phyloP scores from a whole-genome alignment of 2,888 invertebrate species.

The Conus canariensis region DNA sequence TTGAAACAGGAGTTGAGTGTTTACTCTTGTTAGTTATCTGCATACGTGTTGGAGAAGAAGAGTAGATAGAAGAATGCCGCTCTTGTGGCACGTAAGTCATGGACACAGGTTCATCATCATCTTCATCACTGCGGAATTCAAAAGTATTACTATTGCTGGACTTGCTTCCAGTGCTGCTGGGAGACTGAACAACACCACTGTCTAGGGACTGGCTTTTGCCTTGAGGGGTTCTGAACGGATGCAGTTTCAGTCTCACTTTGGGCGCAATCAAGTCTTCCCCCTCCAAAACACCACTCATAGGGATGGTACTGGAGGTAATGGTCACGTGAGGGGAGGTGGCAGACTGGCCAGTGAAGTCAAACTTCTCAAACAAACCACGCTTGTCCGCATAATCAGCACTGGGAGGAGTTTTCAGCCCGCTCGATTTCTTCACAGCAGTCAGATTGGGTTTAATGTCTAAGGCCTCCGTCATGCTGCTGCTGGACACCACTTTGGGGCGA shows the following conservation, averaged over 20 bases:
- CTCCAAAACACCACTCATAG: not conserved
- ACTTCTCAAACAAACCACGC: conserved; percentile 56
- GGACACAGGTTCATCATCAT: conserved; percentile 62
- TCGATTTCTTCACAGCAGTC: conserved; percentile 33
- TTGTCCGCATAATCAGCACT: conserved; percentile 45
- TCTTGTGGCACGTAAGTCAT: conserved; percentile 48
- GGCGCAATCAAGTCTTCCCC: conserved; percentile 26
- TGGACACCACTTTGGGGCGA: conserved; percentile 51
- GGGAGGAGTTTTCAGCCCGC: conserved; percentile 33
- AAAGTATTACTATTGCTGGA: conserved; percentile 56
- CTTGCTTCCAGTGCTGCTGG: conserved; percentile 46
- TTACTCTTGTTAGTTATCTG: conserved; percentile 69
- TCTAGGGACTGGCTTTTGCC: conserved; percentile 54
- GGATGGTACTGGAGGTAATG: conserved; percentile 3
- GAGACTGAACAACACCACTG: conserved; percentile 37
- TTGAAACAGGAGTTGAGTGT: conserved; percentile 44
- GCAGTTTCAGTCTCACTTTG: conserved; percentile 57
- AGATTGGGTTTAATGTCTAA: conserved; percentile 41
- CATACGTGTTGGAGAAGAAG: conserved; percentile 64
- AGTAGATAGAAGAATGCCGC: conserved; percentile 56
- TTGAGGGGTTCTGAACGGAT: conserved; percentile 51
- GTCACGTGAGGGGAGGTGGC: not conserved
- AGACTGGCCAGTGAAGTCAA: conserved; percentile 49
- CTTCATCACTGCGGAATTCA: conserved; percentile 73
- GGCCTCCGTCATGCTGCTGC: conserved; percentile 43